A percentile compares a stretch with the other conserved stretches of the same genome.
phyloP scores from a whole-genome alignment of 2,113 vertebrate species.

The Lophius piscatorius region DNA sequence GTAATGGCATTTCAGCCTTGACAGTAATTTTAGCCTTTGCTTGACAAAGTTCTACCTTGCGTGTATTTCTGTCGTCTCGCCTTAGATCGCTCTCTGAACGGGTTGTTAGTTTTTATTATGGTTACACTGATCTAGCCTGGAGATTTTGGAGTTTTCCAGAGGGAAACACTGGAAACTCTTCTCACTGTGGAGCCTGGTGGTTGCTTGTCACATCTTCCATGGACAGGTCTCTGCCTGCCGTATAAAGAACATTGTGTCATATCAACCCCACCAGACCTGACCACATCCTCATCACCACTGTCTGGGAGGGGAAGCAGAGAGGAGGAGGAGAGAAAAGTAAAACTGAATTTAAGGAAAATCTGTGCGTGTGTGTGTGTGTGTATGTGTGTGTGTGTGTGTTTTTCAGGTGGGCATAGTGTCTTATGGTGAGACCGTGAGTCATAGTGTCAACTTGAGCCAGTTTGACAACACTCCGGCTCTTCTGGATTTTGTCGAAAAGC shows the following conservation, averaged over 20 bases:
- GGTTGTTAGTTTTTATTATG: slow-evolving; percentile 56
- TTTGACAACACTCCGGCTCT: slow-evolving; percentile 84
- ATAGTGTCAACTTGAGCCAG: slow-evolving; percentile 91
- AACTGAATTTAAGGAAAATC: slow-evolving; percentile 6
- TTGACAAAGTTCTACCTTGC: slow-evolving; percentile 22
- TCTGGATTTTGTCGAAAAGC: slow-evolving; percentile 75
- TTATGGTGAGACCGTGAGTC: slow-evolving; percentile 89
- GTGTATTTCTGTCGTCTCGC: slow-evolving; percentile 44
- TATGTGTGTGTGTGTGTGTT: slow-evolving; percentile 33
- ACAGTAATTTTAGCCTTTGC: slow-evolving; percentile 25
- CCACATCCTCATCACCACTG: slow-evolving; percentile 62
- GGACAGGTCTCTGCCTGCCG: slow-evolving; percentile 53
- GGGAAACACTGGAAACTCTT: slow-evolving; percentile 72
- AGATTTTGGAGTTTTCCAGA: slow-evolving; percentile 69
- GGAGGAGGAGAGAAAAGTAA: slow-evolving; percentile 4
- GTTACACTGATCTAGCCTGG: slow-evolving; percentile 40
- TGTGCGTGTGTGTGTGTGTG: slow-evolving; percentile 1
- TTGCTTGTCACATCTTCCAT: slow-evolving; percentile 73
- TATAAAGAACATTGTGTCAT: slow-evolving; percentile 66
- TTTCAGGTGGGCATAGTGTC: slow-evolving; percentile 94
- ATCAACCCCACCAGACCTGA: slow-evolving; percentile 33
- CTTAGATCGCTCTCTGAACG: slow-evolving; percentile 14
- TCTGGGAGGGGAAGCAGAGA: slow-evolving; percentile 32
- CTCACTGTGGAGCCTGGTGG: slow-evolving; percentile 23
- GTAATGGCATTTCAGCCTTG: slow-evolving; percentile 1